Conservation (phyloP, 1,140 invertebrate genomes). For the Capitella teleta region DNA sequence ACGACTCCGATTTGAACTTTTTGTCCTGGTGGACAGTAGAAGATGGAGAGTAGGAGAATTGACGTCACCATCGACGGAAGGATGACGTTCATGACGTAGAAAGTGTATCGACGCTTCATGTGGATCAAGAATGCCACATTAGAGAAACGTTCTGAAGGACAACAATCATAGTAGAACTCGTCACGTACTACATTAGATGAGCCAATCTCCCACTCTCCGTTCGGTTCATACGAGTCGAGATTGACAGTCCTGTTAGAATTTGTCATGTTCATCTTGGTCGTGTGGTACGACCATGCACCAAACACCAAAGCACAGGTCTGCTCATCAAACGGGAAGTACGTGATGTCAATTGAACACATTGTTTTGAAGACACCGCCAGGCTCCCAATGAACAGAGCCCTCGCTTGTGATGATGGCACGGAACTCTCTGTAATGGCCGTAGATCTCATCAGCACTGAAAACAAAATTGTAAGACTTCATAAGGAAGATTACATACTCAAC, state of each 20-base stretch:
- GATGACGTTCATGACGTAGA: slow-evolving; percentile 16
- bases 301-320: slow-evolving; percentile 12
- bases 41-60: slow-evolving; percentile 14
- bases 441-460: slow-evolving; percentile 13
- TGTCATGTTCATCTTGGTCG: slow-evolving; percentile 15
- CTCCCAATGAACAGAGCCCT: slow-evolving; percentile 13
- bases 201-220: slow-evolving; percentile 13
- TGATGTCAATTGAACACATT: slow-evolving; percentile 14
- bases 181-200: slow-evolving; percentile 6
- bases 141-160: slow-evolving; percentile 1
- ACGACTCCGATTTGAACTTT: slow-evolving; percentile 16
- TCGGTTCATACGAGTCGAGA: slow-evolving; percentile 11
- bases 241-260: slow-evolving; percentile 6
- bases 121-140: slow-evolving; percentile 11
- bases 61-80: slow-evolving; percentile 14
- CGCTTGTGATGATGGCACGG: slow-evolving; percentile 8
- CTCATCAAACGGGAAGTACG: slow-evolving; percentile 14
- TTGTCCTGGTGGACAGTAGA: slow-evolving; percentile 15
- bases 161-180: slow-evolving; percentile 13
- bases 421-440: slow-evolving; percentile 14
- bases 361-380: slow-evolving; percentile 15
- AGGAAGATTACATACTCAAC: background rate
- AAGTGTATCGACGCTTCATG: slow-evolving; percentile 10
- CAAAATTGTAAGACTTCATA: background rate
- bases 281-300: slow-evolving; percentile 15